Evolutionary conservation across 2,113 vertebrate genomes (phyloP).

Genomic region (Nipponia nippon): DNA sequence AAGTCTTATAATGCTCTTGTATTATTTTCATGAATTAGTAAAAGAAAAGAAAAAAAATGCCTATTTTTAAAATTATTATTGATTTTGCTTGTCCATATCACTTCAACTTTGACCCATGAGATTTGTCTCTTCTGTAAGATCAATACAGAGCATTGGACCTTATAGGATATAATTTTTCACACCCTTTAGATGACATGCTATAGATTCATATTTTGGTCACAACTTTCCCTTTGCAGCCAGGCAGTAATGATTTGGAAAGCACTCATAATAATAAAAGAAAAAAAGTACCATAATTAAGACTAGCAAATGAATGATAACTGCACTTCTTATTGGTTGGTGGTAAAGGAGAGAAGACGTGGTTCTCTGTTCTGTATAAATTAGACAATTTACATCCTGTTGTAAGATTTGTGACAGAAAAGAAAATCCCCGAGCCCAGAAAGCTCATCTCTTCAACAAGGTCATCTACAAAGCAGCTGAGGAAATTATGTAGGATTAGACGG

Average conservation of each 20-base stretch:
- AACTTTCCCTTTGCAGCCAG: background rate
- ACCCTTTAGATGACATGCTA: background rate
- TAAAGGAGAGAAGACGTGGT: background rate
- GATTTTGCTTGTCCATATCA: constrained; percentile 53
- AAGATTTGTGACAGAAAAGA: background rate
- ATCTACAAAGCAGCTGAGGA: background rate
- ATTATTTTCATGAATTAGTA: constrained; percentile 49
- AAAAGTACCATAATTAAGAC: background rate
- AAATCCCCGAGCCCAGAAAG: background rate
- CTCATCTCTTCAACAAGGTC: background rate
- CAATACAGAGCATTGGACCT: constrained; percentile 60
- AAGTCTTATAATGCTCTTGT: background rate
- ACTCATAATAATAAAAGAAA: background rate
- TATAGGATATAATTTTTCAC: constrained; percentile 59
- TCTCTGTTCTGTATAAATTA: background rate
- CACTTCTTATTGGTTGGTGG: background rate
- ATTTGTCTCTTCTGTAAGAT: constrained; percentile 57
- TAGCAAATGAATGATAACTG: background rate
- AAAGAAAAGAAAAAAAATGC: constrained; percentile 17
- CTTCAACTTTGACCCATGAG: constrained; percentile 62
- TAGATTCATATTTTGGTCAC: constrained; percentile 27
- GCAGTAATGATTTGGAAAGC: background rate
- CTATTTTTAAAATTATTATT: constrained; percentile 63
- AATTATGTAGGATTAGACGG: background rate
- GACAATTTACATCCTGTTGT: background rate